Conservation (phyloP, 2,797 vertebrate species). For the Meriones psammophilus region DNA sequence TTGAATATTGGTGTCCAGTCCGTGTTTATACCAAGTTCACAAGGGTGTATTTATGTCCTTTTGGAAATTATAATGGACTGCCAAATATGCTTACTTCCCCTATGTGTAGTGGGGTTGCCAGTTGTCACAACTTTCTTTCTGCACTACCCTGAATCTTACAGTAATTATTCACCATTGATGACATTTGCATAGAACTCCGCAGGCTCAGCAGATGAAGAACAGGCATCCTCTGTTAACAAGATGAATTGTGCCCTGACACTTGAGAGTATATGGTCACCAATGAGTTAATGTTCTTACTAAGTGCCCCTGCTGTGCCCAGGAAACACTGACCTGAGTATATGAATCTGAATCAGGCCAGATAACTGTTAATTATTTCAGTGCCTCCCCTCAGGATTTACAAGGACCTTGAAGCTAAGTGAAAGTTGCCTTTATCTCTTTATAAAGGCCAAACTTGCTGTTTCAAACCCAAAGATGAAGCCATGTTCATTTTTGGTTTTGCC, state of each 20-base stretch:
- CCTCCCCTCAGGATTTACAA: slow-evolving; percentile 70
- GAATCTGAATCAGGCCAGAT: slow-evolving; percentile 75
- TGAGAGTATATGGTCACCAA: slow-evolving; percentile 40
- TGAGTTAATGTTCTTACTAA: slow-evolving; percentile 70
- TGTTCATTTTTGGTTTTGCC: slow-evolving; percentile 83
- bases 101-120: background rate
- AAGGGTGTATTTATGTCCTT: background rate
- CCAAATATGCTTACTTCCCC: background rate
- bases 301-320: slow-evolving; percentile 57
- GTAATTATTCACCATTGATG: background rate
- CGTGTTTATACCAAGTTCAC: background rate
- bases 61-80: background rate
- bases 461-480: slow-evolving; percentile 77
- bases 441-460: slow-evolving; percentile 80
- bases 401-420: slow-evolving; percentile 72
- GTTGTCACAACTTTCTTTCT: background rate
- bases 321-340: slow-evolving; percentile 69
- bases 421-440: slow-evolving; percentile 80
- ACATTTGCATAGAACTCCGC: background rate
- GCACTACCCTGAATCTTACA: background rate
- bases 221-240: background rate
- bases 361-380: slow-evolving; percentile 75
- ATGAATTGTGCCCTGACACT: background rate
- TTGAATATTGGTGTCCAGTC: background rate
- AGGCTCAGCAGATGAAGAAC: background rate